These are phyloP conservation scores for Acleris holmiana DNA, from an alignment of 2,888 invertebrate species.

Conservation along the genomic window DNA sequence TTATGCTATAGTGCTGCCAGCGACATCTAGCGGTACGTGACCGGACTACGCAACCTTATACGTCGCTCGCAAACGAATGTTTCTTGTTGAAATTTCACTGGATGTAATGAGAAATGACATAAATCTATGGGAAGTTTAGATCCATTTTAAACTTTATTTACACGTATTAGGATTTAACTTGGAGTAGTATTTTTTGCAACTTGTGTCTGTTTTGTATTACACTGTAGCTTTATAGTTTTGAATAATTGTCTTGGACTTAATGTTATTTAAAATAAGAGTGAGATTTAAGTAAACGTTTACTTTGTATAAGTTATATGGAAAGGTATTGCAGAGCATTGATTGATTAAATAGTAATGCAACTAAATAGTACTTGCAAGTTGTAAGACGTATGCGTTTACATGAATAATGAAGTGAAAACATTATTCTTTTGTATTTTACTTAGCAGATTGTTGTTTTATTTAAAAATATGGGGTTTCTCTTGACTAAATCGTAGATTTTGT, in stretches of 20 bases:
- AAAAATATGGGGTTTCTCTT: too few relatives aligned
- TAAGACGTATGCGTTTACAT: not conserved
- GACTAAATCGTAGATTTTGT: too few relatives aligned
- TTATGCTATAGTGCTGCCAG: constrained; percentile 30
- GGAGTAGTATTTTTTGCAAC: too few relatives aligned
- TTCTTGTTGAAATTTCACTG: not conserved
- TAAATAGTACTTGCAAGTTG: not conserved
- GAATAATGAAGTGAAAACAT: not conserved
- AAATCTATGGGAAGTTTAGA: not conserved
- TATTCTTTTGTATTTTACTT: not conserved
- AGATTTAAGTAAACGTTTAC: not conserved
- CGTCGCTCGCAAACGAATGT: not conserved
- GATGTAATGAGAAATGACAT: too few relatives aligned
- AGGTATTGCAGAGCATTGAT: not conserved
- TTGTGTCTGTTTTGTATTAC: too few relatives aligned
- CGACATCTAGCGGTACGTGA: constrained; percentile 38
- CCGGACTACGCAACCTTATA: constrained; percentile 24
- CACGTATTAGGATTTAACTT: not conserved
- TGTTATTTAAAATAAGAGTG: not conserved
- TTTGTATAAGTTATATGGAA: not conserved
- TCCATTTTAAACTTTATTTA: not conserved
- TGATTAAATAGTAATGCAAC: not conserved
- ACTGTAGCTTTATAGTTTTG: not conserved
- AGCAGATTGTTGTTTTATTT: too few relatives aligned
- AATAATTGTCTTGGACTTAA: not conserved